A percentile compares a stretch with the other conserved stretches of the same genome.
phyloP scores from a whole-genome alignment of 92 coral and sea anemone genomes.

The Meandrina meandrites region DNA sequence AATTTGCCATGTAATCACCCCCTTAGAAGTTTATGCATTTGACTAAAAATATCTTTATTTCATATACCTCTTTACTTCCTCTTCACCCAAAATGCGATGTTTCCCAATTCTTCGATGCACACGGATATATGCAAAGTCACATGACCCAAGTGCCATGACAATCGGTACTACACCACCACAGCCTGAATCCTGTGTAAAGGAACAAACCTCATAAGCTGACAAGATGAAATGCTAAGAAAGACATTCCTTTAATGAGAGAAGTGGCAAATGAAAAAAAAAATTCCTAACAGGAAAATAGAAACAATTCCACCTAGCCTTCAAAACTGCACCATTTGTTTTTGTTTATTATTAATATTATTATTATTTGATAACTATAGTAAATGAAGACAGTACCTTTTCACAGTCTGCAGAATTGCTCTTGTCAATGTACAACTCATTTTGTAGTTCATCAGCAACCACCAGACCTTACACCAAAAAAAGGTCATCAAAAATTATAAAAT shows the following conservation, averaged over 20 bases:
- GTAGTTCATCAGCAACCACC: conserved; percentile 61
- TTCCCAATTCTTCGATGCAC: conserved; percentile 60
- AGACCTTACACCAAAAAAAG: conserved; percentile 17
- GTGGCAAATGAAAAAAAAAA: neutral
- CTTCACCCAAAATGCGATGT: conserved; percentile 44
- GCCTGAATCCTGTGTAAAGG: neutral
- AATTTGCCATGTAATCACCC: no score
- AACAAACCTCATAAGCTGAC: neutral
- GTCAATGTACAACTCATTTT: conserved; percentile 49
- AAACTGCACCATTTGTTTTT: no score
- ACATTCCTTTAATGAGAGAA: no score
- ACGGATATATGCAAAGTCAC: conserved; percentile 61
- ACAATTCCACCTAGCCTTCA: neutral
- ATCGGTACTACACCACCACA: conserved; percentile 47
- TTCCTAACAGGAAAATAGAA: neutral
- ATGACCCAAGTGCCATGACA: conserved; percentile 62
- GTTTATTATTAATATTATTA: no score
- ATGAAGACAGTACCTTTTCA: conserved; percentile 9
- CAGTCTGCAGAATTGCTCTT: conserved; percentile 9
- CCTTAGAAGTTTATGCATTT: no score
- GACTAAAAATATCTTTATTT: no score
- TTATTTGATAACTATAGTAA: neutral
- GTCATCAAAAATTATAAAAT: no score
- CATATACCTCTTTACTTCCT: conserved; percentile 45
- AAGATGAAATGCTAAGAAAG: neutral